Conservation (phyloP, 2,888 invertebrate genomes). For the Nemotelus pantherinus region DNA sequence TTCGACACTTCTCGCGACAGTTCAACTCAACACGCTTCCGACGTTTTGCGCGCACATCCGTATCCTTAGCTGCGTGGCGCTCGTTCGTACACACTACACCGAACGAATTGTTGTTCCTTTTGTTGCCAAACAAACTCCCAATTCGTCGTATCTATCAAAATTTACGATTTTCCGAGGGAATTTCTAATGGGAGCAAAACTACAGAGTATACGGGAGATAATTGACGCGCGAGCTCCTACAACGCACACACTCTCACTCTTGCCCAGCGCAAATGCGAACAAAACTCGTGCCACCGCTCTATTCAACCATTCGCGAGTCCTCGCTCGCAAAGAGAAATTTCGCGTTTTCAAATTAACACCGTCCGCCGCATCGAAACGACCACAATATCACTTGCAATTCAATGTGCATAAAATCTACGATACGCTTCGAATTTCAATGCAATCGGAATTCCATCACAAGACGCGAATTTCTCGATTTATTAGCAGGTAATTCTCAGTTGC, state of each 20-base stretch:
- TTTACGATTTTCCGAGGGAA: conserved; percentile 31
- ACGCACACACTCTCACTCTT: conserved; percentile 29
- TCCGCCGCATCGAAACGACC: conserved; percentile 34
- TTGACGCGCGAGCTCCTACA: conserved; percentile 16
- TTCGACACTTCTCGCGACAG: neutral
- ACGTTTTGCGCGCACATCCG: neutral
- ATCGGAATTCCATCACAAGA: conserved; percentile 12
- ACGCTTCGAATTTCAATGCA: neutral
- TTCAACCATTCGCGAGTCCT: conserved; percentile 4
- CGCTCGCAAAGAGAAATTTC: conserved; percentile 48
- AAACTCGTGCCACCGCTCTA: conserved; percentile 10
- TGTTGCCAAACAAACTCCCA: conserved; percentile 38
- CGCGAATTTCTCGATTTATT: conserved; percentile 29
- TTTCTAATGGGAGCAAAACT: conserved; percentile 32
- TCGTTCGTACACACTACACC: too few species aligned
- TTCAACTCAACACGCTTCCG: neutral
- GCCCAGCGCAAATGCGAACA: neutral
- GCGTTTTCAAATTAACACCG: conserved; percentile 35
- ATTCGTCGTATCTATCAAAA: conserved; percentile 2
- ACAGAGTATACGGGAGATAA: conserved; percentile 37
- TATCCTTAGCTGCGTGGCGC: neutral
- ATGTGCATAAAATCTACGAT: neutral
- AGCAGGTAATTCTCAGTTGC: conserved; percentile 42
- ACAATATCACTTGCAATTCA: conserved; percentile 20
- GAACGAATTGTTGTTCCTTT: neutral